A percentile compares a stretch with the other conserved stretches of the same genome.
Conservation (phyloP, 2,113 vertebrate genomes). For the Calypte anna region DNA sequence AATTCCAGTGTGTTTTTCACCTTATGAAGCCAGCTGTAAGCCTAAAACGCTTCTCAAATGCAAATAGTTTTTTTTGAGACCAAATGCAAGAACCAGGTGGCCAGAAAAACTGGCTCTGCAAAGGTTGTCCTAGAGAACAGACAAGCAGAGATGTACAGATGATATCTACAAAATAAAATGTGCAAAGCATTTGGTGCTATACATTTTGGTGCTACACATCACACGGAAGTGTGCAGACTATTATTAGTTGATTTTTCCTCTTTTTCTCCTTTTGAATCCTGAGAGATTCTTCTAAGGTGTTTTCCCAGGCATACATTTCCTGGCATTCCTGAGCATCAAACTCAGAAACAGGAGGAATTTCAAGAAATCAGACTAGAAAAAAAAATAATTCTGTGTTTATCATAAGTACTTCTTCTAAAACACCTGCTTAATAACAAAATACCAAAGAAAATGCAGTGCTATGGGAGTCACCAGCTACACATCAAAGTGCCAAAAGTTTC, state of each 20-base stretch:
- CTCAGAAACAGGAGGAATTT: background rate
- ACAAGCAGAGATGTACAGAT: background rate
- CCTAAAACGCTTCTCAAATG: background rate
- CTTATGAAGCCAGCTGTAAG: background rate
- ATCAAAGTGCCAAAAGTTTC: background rate
- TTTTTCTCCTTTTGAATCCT: background rate
- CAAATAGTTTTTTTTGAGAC: background rate
- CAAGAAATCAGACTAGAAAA: background rate
- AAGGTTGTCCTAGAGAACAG: background rate
- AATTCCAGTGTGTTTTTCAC: background rate
- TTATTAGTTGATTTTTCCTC: background rate
- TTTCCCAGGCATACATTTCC: background rate
- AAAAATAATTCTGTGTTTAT: background rate
- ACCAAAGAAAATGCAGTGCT: background rate
- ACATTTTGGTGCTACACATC: background rate
- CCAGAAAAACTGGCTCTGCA: background rate
- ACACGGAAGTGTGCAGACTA: background rate
- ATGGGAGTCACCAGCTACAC: background rate
- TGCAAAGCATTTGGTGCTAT: background rate
- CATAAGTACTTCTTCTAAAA: background rate
- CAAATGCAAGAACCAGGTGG: background rate
- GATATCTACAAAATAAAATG: background rate
- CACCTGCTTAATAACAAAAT: conserved; percentile 1
- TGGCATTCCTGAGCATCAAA: background rate
- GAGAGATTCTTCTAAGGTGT: background rate